Conservation (phyloP, 2,888 invertebrate species). For the Ormyrus pomaceus region DNA sequence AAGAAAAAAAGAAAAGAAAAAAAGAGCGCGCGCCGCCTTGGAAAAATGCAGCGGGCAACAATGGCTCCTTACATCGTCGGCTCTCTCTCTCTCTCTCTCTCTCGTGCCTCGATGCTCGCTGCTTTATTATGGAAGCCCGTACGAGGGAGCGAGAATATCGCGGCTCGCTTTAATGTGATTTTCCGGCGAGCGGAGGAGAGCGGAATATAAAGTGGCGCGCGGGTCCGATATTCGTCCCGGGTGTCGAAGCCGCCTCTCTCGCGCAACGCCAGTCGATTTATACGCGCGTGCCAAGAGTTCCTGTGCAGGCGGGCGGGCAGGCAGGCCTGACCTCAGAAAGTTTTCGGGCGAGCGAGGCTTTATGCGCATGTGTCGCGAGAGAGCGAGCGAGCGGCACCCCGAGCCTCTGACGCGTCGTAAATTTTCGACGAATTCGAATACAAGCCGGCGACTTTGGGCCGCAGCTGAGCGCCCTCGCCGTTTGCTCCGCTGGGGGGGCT, state of each 20-base stretch:
- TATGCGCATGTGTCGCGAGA: slow-evolving; percentile 31
- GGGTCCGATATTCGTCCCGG: no score
- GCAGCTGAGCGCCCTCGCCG: background rate
- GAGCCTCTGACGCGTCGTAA: slow-evolving; percentile 47
- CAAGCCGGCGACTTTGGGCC: background rate
- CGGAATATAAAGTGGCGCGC: slow-evolving; percentile 8
- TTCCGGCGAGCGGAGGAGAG: background rate
- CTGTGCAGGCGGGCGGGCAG: background rate
- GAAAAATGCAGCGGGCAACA: background rate
- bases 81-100: no score
- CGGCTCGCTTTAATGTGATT: slow-evolving; percentile 6
- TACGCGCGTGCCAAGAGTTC: slow-evolving; percentile 8
- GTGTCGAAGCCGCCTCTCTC: background rate
- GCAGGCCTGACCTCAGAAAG: slow-evolving; percentile 18
- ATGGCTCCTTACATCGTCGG: background rate
- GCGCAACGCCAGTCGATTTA: slow-evolving; percentile 24
- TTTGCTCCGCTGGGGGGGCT: background rate
- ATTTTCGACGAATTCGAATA: slow-evolving; percentile 26
- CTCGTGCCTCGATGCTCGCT: slow-evolving; percentile 1
- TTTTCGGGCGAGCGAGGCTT: slow-evolving; percentile 28
- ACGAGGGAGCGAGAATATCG: slow-evolving; percentile 2
- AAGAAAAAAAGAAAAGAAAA: background rate
- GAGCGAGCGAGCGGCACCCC: background rate
- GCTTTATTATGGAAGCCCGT: slow-evolving; percentile 33
- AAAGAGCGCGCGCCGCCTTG: background rate